Evolutionary conservation across 1,140 invertebrate genomes (phyloP), one percentile per base, ranked within the genome.

Genomic region (Drosophila willistoni): DNA sequence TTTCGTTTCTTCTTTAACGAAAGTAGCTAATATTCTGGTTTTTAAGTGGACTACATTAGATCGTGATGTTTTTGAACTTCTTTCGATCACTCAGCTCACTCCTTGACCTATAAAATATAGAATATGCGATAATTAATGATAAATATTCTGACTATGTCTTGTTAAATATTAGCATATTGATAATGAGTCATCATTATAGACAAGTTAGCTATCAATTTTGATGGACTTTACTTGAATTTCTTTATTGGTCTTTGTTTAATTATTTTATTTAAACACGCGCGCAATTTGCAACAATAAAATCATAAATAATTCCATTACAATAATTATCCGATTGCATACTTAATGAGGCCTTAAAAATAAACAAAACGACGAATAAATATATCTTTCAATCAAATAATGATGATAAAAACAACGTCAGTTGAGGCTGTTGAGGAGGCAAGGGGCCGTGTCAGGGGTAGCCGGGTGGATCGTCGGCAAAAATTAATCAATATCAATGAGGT

Each of bases 221-320:
- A 47, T 47, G 13, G 22, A 39, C 14, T 61, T 61, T 2, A 19
- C 19, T 19, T 19, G 14, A 47, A 41, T 47, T 63, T 63, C 12
- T 39, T 25, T 14, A 17, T 14, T 29, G 42, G 25, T 64, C 13
- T 51, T 44, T 47, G 22, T 59, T 44, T 36, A 57, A 34, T 63
- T 19, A 33, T 64, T 41, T 75, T 14, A 44, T 7, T 75, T 75
- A 60, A 51, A 66, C 51, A 79, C 80, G 65, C 71, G 71, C 65
- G 63, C 81, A 82, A 76, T 79, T 68, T 73, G 81, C 81, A 81
- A 42, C 44, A 59, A 64, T 77, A 86, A 82, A 65, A 82, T 87
- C 83, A 83, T 86, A 77, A 86, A 87, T 77, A 87, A 82, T 77
- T 79, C 68, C 73, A 86, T 87, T 86, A 79, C 83, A 87, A 86